phyloP scores from a whole-genome alignment of 2,888 invertebrate genomes.

The Sacculina carcini region DNA sequence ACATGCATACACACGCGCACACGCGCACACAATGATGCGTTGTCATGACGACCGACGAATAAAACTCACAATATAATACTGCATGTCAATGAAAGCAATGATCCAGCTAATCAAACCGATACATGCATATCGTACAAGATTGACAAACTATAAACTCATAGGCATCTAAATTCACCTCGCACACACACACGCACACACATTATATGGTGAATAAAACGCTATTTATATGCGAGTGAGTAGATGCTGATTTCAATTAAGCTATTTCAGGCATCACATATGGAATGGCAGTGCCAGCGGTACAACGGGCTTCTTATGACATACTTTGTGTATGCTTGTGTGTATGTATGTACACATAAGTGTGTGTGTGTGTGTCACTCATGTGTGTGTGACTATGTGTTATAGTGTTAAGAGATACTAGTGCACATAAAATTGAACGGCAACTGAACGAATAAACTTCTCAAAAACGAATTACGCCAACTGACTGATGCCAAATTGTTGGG shows the following conservation, averaged over 20 bases:
- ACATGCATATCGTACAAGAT: not conserved
- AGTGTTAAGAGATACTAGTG: not conserved
- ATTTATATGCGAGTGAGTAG: not conserved
- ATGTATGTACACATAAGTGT: slow-evolving; percentile 2
- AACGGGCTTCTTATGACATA: not conserved
- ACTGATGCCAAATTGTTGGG: too few species aligned
- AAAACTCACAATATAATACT: not conserved
- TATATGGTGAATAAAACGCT: not conserved
- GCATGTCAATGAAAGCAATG: not conserved
- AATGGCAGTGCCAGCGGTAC: not conserved
- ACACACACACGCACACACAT: not conserved
- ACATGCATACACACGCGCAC: too few species aligned
- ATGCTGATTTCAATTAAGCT: not conserved
- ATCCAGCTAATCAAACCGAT: not conserved
- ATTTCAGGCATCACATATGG: slow-evolving; percentile 7
- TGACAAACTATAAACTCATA: not conserved
- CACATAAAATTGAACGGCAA: too few species aligned
- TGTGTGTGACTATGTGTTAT: not conserved
- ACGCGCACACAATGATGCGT: too few species aligned
- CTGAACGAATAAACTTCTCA: not conserved
- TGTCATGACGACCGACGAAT: too few species aligned
- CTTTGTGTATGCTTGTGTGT: slow-evolving; percentile 2
- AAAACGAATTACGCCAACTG: too few species aligned
- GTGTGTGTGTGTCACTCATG: not conserved
- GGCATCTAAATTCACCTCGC: not conserved